phyloP scores from a whole-genome alignment of 2,113 vertebrate genomes.

The Felis chaus region DNA sequence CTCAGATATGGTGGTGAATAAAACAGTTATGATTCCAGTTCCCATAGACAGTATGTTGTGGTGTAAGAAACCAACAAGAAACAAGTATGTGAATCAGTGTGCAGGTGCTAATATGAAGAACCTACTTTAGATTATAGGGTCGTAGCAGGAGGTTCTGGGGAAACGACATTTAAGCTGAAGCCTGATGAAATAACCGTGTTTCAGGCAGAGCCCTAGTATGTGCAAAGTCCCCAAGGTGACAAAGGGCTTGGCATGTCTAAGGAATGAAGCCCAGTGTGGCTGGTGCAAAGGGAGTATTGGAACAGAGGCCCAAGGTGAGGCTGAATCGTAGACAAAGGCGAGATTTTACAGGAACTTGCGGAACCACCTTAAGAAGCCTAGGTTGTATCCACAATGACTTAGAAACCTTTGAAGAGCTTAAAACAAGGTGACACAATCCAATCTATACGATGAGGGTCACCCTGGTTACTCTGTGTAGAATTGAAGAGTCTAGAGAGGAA shows the following conservation, averaged over 20 bases:
- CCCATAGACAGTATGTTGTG: neutral
- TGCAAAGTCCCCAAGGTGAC: neutral
- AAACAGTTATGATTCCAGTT: neutral
- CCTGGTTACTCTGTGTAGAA: neutral
- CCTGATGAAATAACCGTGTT: neutral
- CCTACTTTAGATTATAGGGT: neutral
- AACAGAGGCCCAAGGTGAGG: neutral
- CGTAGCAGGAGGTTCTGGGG: neutral
- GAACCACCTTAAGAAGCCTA: neutral
- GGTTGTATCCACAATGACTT: neutral
- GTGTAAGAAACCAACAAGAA: neutral
- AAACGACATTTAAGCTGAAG: constrained; percentile 25
- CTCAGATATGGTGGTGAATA: neutral
- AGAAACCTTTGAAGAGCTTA: neutral
- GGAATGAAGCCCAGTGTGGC: neutral
- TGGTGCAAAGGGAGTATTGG: neutral
- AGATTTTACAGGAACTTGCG: neutral
- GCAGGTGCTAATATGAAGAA: neutral
- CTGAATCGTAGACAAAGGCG: neutral
- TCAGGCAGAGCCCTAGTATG: neutral
- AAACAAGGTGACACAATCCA: neutral
- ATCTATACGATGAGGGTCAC: neutral
- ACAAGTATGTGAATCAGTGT: neutral
- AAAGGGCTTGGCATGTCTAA: neutral
- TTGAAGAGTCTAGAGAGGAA: neutral